Evolutionary conservation across 2,113 vertebrate species (phyloP).

Genomic region (Capreolus pygargus): DNA sequence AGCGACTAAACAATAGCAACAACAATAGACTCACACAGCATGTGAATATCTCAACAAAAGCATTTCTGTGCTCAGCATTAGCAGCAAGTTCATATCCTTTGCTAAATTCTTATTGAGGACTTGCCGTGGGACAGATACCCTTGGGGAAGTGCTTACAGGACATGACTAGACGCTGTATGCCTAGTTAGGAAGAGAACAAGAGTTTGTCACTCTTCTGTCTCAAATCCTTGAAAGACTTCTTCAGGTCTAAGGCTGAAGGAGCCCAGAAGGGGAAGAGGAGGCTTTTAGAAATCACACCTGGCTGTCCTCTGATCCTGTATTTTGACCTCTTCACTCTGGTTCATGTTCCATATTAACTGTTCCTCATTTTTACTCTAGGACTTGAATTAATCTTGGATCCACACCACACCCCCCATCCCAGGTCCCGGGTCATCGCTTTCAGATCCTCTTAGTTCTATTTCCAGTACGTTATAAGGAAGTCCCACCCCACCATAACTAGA

Average conservation of each 20-base stretch:
- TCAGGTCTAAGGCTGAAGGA: not conserved
- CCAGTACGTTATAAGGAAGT: not conserved
- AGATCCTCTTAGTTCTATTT: not conserved
- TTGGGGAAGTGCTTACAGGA: not conserved
- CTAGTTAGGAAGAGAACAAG: not conserved
- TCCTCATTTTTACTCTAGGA: not conserved
- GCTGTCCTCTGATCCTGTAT: not conserved
- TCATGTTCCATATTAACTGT: conserved; percentile 1
- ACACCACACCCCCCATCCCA: not conserved
- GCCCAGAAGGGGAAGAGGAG: not conserved
- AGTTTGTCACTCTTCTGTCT: not conserved
- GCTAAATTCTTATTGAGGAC: conserved; percentile 1
- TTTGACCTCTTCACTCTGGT: not conserved
- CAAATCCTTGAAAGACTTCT: not conserved
- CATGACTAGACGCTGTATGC: not conserved
- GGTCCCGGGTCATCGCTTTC: not conserved
- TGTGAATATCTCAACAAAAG: conserved; percentile 38
- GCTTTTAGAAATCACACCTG: not conserved
- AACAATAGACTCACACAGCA: not conserved
- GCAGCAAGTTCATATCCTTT: not conserved
- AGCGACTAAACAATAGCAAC: not conserved
- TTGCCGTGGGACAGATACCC: not conserved
- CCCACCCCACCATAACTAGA: not conserved
- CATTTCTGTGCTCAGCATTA: not conserved
- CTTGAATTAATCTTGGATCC: not conserved